Percentiles rank a stretch among this genome's conserved stretches.
Conservation (phyloP, 2,797 vertebrate species). For the Lithobates sylvaticus region DNA sequence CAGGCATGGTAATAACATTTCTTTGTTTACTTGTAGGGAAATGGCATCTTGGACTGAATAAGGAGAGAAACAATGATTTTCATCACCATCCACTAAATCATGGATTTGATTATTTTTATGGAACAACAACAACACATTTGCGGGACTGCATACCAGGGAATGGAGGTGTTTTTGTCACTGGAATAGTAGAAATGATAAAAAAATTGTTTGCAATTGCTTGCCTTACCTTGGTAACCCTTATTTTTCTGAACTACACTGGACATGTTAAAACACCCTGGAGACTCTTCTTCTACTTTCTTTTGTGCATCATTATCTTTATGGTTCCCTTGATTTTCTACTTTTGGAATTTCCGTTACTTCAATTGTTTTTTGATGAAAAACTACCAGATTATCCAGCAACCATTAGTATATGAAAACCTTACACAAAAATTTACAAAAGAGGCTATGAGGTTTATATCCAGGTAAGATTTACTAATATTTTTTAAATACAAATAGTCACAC, state of each 20-base stretch:
- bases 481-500: neutral
- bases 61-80: slow-evolving; percentile 80
- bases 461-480: slow-evolving; percentile 66
- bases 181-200: slow-evolving; percentile 39
- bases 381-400: slow-evolving; percentile 84
- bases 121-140: slow-evolving; percentile 84
- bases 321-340: slow-evolving; percentile 68
- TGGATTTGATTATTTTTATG: slow-evolving; percentile 90
- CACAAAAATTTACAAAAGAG: slow-evolving; percentile 82
- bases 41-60: slow-evolving; percentile 92
- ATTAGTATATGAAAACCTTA: slow-evolving; percentile 80
- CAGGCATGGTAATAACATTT: no score
- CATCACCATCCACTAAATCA: slow-evolving; percentile 89
- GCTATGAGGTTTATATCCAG: slow-evolving; percentile 80
- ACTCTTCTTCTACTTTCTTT: slow-evolving; percentile 56
- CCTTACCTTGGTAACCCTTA: slow-evolving; percentile 66
- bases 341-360: slow-evolving; percentile 76
- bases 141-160: slow-evolving; percentile 85
- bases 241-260: slow-evolving; percentile 65
- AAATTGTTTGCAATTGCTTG: slow-evolving; percentile 61
- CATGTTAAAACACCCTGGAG: slow-evolving; percentile 64
- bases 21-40: slow-evolving; percentile 77
- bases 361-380: slow-evolving; percentile 88
- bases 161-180: slow-evolving; percentile 77
- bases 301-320: slow-evolving; percentile 1